Evolutionary conservation across 1,140 invertebrate genomes (phyloP).

Genomic region (Drosophila pseudoobscura): DNA sequence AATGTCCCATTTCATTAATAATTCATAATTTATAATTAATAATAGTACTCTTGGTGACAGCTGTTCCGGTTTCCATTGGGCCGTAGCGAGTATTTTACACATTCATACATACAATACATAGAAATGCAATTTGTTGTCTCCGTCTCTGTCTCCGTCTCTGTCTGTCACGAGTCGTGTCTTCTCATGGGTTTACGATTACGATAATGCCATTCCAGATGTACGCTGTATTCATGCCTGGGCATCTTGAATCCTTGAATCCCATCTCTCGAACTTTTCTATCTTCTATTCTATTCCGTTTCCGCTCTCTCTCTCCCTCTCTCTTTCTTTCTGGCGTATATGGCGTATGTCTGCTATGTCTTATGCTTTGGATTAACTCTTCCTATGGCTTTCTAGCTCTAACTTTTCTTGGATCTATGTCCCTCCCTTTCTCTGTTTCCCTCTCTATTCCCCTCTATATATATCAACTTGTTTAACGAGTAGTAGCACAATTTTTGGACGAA

Average conservation of each 20-base stretch:
- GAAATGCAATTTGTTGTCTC: conserved; percentile 32
- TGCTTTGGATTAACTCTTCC: too few relatives aligned
- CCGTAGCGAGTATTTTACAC: conserved; percentile 37
- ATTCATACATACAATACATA: conserved; percentile 31
- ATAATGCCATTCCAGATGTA: conserved; percentile 15
- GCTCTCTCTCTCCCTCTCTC: background rate
- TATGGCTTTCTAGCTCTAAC: background rate
- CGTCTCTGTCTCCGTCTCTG: conserved; percentile 3
- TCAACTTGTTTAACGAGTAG: conserved; percentile 77
- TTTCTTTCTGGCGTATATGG: background rate
- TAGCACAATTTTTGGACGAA: conserved; percentile 81
- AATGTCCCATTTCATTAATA: too few relatives aligned
- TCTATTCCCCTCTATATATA: conserved; percentile 51
- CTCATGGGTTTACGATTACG: background rate
- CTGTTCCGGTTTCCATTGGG: background rate
- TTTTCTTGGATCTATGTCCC: conserved; percentile 3
- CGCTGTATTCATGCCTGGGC: conserved; percentile 1
- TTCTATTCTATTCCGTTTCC: background rate
- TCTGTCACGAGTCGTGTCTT: conserved; percentile 5
- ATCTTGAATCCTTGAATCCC: too few relatives aligned
- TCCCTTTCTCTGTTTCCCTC: conserved; percentile 8
- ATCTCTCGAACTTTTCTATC: too few relatives aligned
- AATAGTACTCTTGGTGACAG: conserved; percentile 31
- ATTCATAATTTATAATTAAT: conserved; percentile 23
- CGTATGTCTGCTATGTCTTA: too few relatives aligned